Evolutionary conservation across 92 coral and sea anemone species (phyloP), one percentile per base, ranked within the genome.

Genomic region (Porites cylindrica): DNA sequence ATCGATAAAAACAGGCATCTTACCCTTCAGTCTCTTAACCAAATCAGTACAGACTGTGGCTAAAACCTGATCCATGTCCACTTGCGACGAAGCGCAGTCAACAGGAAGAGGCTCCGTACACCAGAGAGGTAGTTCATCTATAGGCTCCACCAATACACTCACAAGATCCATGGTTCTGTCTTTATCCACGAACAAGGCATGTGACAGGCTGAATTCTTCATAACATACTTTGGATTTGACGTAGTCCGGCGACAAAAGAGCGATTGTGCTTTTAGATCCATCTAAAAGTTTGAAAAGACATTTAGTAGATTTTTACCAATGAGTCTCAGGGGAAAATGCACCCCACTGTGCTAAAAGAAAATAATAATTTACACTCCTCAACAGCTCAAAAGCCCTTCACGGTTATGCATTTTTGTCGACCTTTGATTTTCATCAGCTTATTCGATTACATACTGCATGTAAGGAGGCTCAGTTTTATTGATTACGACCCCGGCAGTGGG

Each of bases 171-270:
- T 78, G 66, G 80, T 77, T 14, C 91, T 88, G 72, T 65, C 85
- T 64, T 85, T 81, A 68, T 92, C 96, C 82, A 90, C 76, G 63
- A 89, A 94, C 70, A 96, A 73, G 60, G 99, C 95, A 18, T 93
- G 73, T 5, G 96, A 96, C 65, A 96, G 66, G 8, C 95, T 93
- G 86, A 92, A 93, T 76, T 96, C 99, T 75, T 96, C 99, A 32
- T 91, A 88, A 73, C 99, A 96, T 26, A 96, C 94, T 79, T 93
- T 96, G 79, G 99, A 96, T 88, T 90, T 86, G 89, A 94, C 85
- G 82, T 96, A 96, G 77, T 95, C 95, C 21, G 93, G 80, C 16
- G 99, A 96, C 84, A 96, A 77, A 21, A 96, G 91, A 1, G 96
- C 95, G 62, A 96, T 67, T 70, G 94, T 79, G 71, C 92, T 77